These are phyloP conservation scores for Piscicola geometra DNA, from an alignment of 2,888 invertebrate genomes.

Conservation along the genomic window DNA sequence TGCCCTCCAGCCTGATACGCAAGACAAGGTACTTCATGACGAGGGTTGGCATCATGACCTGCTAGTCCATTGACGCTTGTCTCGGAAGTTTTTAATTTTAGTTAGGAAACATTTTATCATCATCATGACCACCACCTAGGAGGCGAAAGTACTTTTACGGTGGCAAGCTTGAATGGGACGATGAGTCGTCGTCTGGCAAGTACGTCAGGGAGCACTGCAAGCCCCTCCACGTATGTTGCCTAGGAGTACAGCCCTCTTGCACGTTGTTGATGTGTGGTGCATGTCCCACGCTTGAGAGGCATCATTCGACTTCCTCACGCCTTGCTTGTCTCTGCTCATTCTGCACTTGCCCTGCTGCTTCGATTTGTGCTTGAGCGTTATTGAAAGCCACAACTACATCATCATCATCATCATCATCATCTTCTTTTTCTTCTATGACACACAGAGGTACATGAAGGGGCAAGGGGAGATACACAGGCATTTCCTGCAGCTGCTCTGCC, in stretches of 20 bases:
- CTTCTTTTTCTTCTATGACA: too few relatives aligned
- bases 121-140: constrained; percentile 9
- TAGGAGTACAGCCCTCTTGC: neutral
- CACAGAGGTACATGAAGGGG: constrained; percentile 74
- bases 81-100: neutral
- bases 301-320: neutral
- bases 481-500: constrained; percentile 85
- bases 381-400: too few relatives aligned
- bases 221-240: constrained; percentile 25
- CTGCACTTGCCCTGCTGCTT: neutral
- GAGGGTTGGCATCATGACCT: too few relatives aligned
- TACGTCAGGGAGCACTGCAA: constrained; percentile 32
- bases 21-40: constrained; percentile 35
- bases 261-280: neutral
- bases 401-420: too few relatives aligned
- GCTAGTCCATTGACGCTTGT: neutral
- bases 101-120: neutral
- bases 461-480: constrained; percentile 85
- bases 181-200: constrained; percentile 24
- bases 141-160: constrained; percentile 31
- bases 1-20: constrained; percentile 26
- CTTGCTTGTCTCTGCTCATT: neutral
- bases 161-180: constrained; percentile 33
- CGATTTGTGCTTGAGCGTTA: too few relatives aligned
- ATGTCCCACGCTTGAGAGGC: neutral